Percentiles rank a stretch among this genome's conserved stretches.
phyloP scores from a whole-genome alignment of 2,113 vertebrate genomes.

The Anolis sagrei region DNA sequence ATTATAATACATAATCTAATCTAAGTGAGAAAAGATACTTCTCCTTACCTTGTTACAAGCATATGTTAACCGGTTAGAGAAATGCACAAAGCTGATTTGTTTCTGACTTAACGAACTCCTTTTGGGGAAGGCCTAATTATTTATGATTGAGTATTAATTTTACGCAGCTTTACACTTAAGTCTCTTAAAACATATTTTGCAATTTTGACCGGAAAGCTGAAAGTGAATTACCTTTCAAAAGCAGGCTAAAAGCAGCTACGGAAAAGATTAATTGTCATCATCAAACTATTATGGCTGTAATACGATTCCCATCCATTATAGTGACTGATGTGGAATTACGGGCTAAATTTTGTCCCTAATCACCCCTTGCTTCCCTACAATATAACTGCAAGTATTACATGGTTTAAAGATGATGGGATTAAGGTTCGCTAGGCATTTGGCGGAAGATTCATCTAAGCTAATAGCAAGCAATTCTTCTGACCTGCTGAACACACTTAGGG shows the following conservation, averaged over 20 bases:
- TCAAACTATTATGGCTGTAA: conserved; percentile 21
- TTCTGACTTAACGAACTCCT: conserved; percentile 27
- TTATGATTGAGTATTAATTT: conserved; percentile 46
- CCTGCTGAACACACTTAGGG: too few relatives aligned
- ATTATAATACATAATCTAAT: neutral
- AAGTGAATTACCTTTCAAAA: conserved; percentile 40
- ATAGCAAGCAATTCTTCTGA: neutral
- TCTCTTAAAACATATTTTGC: conserved; percentile 34
- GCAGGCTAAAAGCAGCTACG: conserved; percentile 7
- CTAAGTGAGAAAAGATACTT: conserved; percentile 1
- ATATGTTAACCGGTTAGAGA: neutral
- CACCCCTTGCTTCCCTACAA: neutral
- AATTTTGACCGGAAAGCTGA: conserved; percentile 34
- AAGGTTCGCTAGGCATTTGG: neutral
- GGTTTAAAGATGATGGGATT: conserved; percentile 30
- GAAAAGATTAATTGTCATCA: conserved; percentile 41
- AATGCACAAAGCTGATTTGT: conserved; percentile 7
- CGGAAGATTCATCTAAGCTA: neutral
- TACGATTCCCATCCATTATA: neutral
- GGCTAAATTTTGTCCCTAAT: conserved; percentile 16
- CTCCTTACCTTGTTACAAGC: neutral
- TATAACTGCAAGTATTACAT: conserved; percentile 32
- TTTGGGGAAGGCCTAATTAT: conserved; percentile 25
- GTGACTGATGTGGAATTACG: conserved; percentile 39
- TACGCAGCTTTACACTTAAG: conserved; percentile 36